Evolutionary conservation across 2,797 vertebrate genomes (phyloP).

Genomic region (Molothrus ater): DNA sequence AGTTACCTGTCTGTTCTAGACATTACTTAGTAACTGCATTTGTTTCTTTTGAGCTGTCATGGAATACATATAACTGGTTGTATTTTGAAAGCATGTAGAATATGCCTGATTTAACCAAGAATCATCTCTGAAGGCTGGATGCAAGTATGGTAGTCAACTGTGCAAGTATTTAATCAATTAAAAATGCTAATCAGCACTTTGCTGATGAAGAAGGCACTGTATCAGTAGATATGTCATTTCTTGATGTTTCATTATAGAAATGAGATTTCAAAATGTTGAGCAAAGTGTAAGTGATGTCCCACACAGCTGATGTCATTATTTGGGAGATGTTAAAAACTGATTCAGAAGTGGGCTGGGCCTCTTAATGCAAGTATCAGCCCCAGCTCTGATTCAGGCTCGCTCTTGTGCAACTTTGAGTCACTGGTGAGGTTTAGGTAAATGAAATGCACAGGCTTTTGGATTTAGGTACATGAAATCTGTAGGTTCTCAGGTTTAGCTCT

Average conservation of each 20-base stretch:
- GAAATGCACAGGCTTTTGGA: fast-evolving
- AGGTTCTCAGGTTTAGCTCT: background rate
- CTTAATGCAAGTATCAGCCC: background rate
- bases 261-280: background rate
- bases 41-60: background rate
- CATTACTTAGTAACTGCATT: background rate
- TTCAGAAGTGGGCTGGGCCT: background rate
- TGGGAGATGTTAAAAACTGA: background rate
- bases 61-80: background rate
- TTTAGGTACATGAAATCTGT: background rate
- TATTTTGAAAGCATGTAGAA: background rate
- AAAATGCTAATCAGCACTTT: background rate
- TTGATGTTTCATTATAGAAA: background rate
- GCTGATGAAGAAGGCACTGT: background rate
- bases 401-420: background rate
- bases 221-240: background rate
- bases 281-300: background rate
- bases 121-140: background rate
- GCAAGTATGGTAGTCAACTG: background rate
- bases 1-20: background rate
- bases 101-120: background rate
- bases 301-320: background rate
- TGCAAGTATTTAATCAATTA: background rate
- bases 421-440: background rate
- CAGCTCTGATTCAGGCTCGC: background rate